Evolutionary conservation across 1,140 invertebrate species (phyloP).

Genomic region (Lasioglossum albipes): DNA sequence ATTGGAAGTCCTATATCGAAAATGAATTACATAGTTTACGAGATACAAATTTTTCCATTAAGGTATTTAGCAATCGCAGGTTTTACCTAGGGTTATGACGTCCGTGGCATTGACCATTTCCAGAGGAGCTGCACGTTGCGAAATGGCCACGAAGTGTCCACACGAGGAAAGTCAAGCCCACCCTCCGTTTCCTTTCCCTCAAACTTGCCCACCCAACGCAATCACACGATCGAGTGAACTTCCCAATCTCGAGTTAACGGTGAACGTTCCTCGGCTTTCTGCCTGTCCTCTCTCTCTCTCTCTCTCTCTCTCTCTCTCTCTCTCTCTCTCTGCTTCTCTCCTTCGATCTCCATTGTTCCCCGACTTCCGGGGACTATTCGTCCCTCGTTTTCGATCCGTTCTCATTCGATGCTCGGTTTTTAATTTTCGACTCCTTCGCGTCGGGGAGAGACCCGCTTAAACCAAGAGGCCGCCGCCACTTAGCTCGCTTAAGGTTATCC

Average conservation of each 20-base stretch:
- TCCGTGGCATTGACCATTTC: neutral
- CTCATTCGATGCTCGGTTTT: slow-evolving; percentile 23
- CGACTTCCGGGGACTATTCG: neutral
- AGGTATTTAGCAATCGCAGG: neutral
- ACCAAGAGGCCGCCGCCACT: neutral
- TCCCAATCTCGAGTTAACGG: slow-evolving; percentile 70
- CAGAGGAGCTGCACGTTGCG: neutral
- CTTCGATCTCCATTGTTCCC: slow-evolving; percentile 25
- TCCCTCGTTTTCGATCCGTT: slow-evolving; percentile 20
- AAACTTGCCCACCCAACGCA: slow-evolving; percentile 61
- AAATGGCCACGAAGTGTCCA: slow-evolving; percentile 8
- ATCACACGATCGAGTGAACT: slow-evolving; percentile 73
- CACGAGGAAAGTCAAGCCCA: slow-evolving; percentile 25
- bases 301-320: neutral
- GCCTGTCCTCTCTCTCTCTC: neutral
- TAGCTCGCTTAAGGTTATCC: slow-evolving; percentile 44
- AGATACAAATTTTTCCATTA: too few species aligned
- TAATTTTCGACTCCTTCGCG: slow-evolving; percentile 17
- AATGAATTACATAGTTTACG: too few species aligned
- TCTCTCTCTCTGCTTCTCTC: neutral
- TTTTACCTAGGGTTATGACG: neutral
- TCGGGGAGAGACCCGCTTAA: neutral
- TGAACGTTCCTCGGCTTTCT: slow-evolving; percentile 51
- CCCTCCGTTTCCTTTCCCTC: slow-evolving; percentile 48
- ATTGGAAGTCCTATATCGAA: too few species aligned